Evolutionary conservation across 2,797 vertebrate species (phyloP).

Genomic region (Clarias fuscus): DNA sequence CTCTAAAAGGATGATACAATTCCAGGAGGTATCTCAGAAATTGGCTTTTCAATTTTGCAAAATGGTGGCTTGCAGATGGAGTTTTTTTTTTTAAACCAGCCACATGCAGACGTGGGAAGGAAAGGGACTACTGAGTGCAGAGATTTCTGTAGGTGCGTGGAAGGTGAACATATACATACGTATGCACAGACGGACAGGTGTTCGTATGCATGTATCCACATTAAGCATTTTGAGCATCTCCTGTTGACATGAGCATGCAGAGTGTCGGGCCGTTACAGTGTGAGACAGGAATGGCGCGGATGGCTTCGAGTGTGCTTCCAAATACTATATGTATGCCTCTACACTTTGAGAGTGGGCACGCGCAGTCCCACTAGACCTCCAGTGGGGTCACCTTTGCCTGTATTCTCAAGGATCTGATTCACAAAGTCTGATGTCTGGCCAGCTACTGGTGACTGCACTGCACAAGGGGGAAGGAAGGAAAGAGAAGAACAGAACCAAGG

Average conservation of each 20-base stretch:
- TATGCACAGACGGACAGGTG: slow-evolving; percentile 67
- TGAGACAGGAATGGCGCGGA: slow-evolving; percentile 69
- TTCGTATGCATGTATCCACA: slow-evolving; percentile 59
- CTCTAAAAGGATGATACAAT: slow-evolving; percentile 27
- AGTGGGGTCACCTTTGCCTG: slow-evolving; percentile 91
- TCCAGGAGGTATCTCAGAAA: slow-evolving; percentile 54
- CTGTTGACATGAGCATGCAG: slow-evolving; percentile 79
- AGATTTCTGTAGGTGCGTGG: slow-evolving; percentile 66
- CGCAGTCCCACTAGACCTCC: slow-evolving; percentile 95
- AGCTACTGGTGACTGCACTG: slow-evolving; percentile 88
- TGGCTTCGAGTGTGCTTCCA: slow-evolving; percentile 48
- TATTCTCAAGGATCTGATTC: slow-evolving; percentile 98
- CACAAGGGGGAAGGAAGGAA: slow-evolving; percentile 3
- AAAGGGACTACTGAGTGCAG: slow-evolving; percentile 63
- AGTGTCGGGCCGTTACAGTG: slow-evolving; percentile 79
- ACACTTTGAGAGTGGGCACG: slow-evolving; percentile 93
- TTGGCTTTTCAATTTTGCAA: slow-evolving; percentile 58
- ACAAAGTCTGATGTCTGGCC: slow-evolving; percentile 98
- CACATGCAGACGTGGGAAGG: slow-evolving; percentile 61
- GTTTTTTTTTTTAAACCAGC: slow-evolving; percentile 39
- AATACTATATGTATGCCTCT: slow-evolving; percentile 67
- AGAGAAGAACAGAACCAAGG: background rate
- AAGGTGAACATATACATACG: slow-evolving; percentile 66
- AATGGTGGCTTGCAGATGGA: slow-evolving; percentile 57
- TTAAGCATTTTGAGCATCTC: slow-evolving; percentile 52